phyloP scores from a whole-genome alignment of 1,140 invertebrate genomes.

The Calliphora vicina region DNA sequence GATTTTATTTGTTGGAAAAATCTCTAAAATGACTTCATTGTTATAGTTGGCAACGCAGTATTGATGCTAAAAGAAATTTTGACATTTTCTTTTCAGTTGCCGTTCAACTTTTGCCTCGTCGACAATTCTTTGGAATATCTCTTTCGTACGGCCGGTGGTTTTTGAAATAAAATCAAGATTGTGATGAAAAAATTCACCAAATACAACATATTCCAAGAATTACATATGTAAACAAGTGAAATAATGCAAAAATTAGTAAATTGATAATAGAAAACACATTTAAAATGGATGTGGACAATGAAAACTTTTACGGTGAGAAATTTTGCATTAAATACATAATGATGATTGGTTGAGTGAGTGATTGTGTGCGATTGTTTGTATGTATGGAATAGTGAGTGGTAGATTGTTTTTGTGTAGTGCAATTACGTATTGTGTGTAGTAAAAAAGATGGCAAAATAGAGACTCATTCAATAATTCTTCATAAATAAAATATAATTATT shows the following conservation, averaged over 20 bases:
- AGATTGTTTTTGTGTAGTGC: background rate
- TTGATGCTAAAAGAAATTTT: background rate
- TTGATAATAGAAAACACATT: background rate
- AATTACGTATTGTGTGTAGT: background rate
- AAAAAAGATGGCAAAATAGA: background rate
- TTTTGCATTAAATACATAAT: background rate
- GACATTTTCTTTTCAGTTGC: conserved; percentile 5
- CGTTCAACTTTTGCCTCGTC: conserved; percentile 3
- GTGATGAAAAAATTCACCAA: background rate
- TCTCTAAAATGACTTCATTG: too few relatives aligned
- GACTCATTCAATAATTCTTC: background rate
- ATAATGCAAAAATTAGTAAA: background rate
- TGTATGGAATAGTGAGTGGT: background rate
- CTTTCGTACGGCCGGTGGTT: background rate
- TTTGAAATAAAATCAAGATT: background rate
- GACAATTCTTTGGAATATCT: background rate
- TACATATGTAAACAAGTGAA: background rate
- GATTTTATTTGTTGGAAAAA: too few relatives aligned
- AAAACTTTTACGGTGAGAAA: conserved; percentile 20
- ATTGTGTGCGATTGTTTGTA: background rate
- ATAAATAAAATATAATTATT: background rate
- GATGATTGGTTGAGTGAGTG: background rate
- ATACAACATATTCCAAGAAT: background rate
- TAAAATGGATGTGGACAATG: conserved; percentile 31
- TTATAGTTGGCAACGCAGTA: too few relatives aligned